Evolutionary conservation across 2,113 vertebrate genomes (phyloP).

Genomic region (Acanthochromis polyacanthus): DNA sequence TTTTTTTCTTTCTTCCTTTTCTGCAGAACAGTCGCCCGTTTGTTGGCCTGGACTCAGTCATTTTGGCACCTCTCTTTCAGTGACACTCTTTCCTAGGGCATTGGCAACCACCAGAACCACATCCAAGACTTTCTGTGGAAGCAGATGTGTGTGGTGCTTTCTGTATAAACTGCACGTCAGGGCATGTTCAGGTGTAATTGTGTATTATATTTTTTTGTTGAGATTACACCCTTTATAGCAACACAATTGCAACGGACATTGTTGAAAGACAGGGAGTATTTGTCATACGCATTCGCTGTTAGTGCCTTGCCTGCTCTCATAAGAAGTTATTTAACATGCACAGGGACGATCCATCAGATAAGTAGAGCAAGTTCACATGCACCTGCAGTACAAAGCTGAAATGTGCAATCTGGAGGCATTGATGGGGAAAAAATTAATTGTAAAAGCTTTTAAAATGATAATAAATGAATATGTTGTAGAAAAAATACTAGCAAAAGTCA

Average conservation of each 20-base stretch:
- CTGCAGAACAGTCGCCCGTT: conserved; percentile 23
- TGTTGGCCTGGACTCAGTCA: conserved; percentile 21
- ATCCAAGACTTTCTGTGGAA: conserved; percentile 21
- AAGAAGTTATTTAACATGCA: background rate
- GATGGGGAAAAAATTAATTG: too few species aligned
- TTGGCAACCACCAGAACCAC: conserved; percentile 46
- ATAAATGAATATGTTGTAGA: background rate
- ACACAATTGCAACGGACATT: background rate
- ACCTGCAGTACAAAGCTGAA: too few species aligned
- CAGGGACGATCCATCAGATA: too few species aligned
- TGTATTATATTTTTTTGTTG: background rate
- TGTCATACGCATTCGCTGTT: background rate
- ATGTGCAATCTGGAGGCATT: too few species aligned
- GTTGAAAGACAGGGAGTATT: background rate
- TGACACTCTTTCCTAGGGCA: conserved; percentile 51
- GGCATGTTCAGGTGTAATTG: conserved; percentile 21
- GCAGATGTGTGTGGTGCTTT: background rate
- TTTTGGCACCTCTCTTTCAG: conserved; percentile 35
- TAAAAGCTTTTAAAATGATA: too few species aligned
- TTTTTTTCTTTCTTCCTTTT: background rate
- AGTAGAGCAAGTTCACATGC: too few species aligned
- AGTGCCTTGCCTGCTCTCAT: background rate
- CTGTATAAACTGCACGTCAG: conserved; percentile 11
- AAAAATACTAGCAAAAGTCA: background rate
- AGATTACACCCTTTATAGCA: conserved; percentile 2